Conservation (phyloP, 2,888 invertebrate genomes). For the Mechanitis messenoides region DNA sequence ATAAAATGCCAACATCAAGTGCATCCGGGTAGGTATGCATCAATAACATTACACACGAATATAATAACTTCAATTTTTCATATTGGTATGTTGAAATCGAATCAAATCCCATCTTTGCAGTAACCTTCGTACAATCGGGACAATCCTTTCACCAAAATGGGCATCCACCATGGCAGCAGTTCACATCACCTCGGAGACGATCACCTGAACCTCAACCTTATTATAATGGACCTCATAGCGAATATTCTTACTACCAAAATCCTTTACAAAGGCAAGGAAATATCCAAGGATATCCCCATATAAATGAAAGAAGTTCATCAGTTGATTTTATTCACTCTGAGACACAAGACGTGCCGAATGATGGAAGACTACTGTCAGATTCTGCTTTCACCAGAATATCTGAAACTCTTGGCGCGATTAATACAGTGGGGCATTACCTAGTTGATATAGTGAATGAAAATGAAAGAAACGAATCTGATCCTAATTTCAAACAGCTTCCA, state of each 20-base stretch:
- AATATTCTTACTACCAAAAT: conserved; percentile 38
- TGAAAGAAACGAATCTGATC: conserved; percentile 62
- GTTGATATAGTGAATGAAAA: conserved; percentile 84
- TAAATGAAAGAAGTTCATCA: conserved; percentile 47
- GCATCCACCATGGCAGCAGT: conserved; percentile 63
- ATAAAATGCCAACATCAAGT: conserved; percentile 53
- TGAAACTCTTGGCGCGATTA: conserved; percentile 85
- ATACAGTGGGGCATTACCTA: conserved; percentile 89
- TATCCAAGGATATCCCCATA: conserved; percentile 36
- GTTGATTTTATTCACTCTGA: conserved; percentile 45
- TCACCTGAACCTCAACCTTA: conserved; percentile 47
- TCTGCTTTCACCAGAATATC: conserved; percentile 79
- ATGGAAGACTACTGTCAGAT: conserved; percentile 76
- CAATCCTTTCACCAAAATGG: conserved; percentile 49
- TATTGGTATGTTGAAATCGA: too few relatives aligned
- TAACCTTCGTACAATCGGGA: conserved; percentile 49
- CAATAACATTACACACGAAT: conserved; percentile 38
- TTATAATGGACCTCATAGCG: conserved; percentile 32
- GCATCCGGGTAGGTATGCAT: conserved; percentile 75
- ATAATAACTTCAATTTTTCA: too few relatives aligned
- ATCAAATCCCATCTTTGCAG: conserved; percentile 40
- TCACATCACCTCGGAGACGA: conserved; percentile 63
- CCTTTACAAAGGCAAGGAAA: conserved; percentile 34
- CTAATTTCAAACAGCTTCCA: conserved; percentile 74
- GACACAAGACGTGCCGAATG: conserved; percentile 46